Conservation (phyloP, 2,797 vertebrate species). For the Lutjanus argentimaculatus region DNA sequence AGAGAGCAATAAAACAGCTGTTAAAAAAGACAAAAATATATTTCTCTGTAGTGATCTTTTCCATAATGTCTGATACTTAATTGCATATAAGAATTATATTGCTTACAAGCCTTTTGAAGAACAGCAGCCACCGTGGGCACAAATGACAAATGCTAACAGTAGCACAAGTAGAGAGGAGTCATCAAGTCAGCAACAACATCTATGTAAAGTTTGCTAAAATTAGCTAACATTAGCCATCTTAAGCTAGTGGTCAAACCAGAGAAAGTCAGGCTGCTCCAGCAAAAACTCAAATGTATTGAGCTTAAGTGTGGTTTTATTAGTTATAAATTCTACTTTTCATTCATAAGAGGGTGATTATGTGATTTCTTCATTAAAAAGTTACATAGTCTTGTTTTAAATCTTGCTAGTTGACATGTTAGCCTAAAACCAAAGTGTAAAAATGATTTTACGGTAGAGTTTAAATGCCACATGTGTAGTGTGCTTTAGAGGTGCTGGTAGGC, state of each 20-base stretch:
- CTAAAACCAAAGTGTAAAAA: neutral
- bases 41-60: too few species aligned
- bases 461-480: neutral
- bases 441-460: neutral
- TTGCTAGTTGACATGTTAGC: neutral
- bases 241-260: neutral
- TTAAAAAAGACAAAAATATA: too few species aligned
- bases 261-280: neutral
- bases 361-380: neutral
- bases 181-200: neutral
- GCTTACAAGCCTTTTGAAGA: too few species aligned
- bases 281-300: neutral
- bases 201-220: neutral
- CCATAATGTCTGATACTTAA: too few species aligned
- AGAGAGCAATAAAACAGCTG: too few species aligned
- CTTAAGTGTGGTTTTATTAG: neutral
- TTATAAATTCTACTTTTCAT: neutral
- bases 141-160: neutral
- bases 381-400: neutral
- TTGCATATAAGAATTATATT: too few species aligned
- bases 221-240: neutral
- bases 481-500: neutral
- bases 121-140: neutral
- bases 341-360: neutral
- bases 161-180: neutral